A percentile compares a stretch with the other conserved stretches of the same genome.
Evolutionary conservation across 2,888 invertebrate species (phyloP).

Genomic region (Drosophila barbarae): DNA sequence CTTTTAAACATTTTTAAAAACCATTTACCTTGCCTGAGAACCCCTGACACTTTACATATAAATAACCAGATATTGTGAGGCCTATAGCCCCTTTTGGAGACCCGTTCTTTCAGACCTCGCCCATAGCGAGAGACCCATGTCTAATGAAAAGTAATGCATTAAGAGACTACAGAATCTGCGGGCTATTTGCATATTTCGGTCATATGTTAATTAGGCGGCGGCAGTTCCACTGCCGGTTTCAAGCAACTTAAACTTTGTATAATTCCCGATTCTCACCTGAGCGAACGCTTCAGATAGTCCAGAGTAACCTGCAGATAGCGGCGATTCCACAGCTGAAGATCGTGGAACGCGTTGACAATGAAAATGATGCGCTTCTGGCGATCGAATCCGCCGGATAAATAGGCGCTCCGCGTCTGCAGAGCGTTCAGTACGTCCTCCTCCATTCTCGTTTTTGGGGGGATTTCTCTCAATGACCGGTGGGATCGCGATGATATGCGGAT

Average conservation of each 20-base stretch:
- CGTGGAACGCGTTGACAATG: conserved; percentile 83
- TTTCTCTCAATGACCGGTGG: conserved; percentile 11
- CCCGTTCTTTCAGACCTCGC: conserved; percentile 15
- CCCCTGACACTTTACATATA: conserved; percentile 27
- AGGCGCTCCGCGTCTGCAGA: conserved; percentile 83
- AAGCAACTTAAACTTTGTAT: not conserved
- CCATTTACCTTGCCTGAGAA: conserved; percentile 20
- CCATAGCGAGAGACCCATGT: conserved; percentile 10
- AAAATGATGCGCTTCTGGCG: conserved; percentile 84
- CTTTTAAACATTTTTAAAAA: conserved; percentile 1
- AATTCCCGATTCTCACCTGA: conserved; percentile 75
- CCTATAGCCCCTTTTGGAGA: conserved; percentile 12
- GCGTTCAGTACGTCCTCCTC: conserved; percentile 82
- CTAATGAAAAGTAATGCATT: conserved; percentile 57
- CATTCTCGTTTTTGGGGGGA: conserved; percentile 74
- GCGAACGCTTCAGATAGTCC: conserved; percentile 77
- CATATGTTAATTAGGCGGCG: conserved; percentile 59
- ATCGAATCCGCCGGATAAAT: conserved; percentile 85
- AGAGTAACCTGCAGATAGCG: conserved; percentile 78
- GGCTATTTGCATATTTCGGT: conserved; percentile 61
- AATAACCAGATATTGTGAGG: conserved; percentile 35
- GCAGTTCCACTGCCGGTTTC: conserved; percentile 26
- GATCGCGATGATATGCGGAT: conserved; percentile 34
- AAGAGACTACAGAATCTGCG: conserved; percentile 37
- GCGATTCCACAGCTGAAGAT: conserved; percentile 81